Conservation (phyloP, 2,113 vertebrate genomes). For the Lophura nycthemera region DNA sequence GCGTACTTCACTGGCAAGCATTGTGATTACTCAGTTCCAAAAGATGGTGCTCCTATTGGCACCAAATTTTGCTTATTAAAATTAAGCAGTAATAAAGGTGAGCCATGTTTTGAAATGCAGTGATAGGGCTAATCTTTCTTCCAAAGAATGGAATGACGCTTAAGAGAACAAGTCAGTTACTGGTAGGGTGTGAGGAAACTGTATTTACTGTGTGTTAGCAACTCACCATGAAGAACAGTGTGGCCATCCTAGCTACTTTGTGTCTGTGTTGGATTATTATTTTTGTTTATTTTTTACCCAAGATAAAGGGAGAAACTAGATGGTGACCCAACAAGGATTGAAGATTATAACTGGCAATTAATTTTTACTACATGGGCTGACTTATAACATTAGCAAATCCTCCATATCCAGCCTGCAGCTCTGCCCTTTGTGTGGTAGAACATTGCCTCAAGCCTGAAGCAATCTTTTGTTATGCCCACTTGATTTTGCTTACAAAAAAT, state of each 20-base stretch:
- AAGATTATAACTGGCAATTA: constrained; percentile 50
- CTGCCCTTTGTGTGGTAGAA: constrained; percentile 45
- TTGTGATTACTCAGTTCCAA: background rate
- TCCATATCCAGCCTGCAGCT: constrained; percentile 42
- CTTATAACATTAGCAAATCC: constrained; percentile 48
- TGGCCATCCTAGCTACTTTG: background rate
- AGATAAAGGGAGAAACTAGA: background rate
- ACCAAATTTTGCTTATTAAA: background rate
- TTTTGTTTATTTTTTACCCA: background rate
- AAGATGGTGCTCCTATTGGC: background rate
- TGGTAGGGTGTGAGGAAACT: background rate
- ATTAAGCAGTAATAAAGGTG: background rate
- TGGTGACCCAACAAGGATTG: constrained; percentile 18
- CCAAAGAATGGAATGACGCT: background rate
- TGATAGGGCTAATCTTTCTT: background rate
- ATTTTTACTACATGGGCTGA: constrained; percentile 40
- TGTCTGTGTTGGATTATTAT: background rate
- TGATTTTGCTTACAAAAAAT: constrained; percentile 27
- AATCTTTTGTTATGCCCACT: background rate
- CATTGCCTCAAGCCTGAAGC: constrained; percentile 31
- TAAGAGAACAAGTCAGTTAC: background rate
- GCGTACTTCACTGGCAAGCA: background rate
- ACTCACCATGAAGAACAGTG: background rate
- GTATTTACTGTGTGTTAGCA: background rate
- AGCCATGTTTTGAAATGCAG: background rate